Evolutionary conservation across 2,797 vertebrate species (phyloP).

Genomic region (Tragopan temminckii): DNA sequence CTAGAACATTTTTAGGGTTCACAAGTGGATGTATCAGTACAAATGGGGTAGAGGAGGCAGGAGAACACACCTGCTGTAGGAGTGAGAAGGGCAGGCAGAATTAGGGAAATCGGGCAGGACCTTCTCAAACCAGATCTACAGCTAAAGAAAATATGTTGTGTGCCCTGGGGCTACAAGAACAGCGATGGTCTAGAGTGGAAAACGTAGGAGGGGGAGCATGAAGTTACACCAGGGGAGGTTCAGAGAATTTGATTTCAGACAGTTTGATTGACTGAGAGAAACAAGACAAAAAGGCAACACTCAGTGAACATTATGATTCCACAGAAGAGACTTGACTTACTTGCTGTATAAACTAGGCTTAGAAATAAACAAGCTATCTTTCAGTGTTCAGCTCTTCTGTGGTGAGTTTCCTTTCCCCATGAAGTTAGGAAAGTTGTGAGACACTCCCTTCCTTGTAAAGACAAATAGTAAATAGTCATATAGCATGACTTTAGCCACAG

Average conservation of each 20-base stretch:
- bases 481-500: not conserved
- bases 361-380: conserved; percentile 14
- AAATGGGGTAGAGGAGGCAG: not conserved
- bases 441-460: not conserved
- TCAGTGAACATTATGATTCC: not conserved
- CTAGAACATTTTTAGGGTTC: not conserved
- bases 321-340: not conserved
- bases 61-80: not conserved
- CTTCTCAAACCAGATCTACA: not conserved
- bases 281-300: conserved; percentile 36
- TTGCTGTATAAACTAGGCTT: conserved; percentile 1
- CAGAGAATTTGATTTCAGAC: not conserved
- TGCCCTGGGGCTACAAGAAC: not conserved
- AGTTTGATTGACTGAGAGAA: conserved; percentile 42
- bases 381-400: not conserved
- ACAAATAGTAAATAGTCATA: not conserved
- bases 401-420: not conserved
- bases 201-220: not conserved
- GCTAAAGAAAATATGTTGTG: not conserved
- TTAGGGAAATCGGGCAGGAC: not conserved
- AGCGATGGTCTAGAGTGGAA: not conserved
- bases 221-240: not conserved
- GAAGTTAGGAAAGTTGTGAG: not conserved
- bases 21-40: not conserved
- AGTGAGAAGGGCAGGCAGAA: not conserved